Evolutionary conservation across 2,113 vertebrate genomes (phyloP).

Genomic region (Pterophyllum scalare): DNA sequence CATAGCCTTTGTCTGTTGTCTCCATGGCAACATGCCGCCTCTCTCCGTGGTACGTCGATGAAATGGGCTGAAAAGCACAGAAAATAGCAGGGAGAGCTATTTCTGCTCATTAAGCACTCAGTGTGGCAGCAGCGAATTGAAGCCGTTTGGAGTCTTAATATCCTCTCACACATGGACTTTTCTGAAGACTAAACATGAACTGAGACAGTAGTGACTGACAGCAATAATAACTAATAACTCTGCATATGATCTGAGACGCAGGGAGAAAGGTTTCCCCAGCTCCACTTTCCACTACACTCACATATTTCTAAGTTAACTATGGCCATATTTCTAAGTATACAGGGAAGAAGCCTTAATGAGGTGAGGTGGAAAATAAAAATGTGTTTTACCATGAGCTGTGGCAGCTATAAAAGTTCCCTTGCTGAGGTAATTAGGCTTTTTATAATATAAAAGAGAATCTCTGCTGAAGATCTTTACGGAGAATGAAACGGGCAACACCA

Average conservation of each 20-base stretch:
- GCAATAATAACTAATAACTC: not conserved
- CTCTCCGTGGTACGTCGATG: conserved; percentile 52
- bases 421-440: conserved; percentile 34
- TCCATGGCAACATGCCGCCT: conserved; percentile 76
- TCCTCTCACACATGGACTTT: conserved; percentile 4
- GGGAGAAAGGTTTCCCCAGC: not conserved
- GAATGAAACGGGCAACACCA: not conserved
- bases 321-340: conserved; percentile 10
- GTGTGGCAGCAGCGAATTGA: conserved; percentile 50
- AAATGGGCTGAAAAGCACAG: conserved; percentile 41
- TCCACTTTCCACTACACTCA: not conserved
- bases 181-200: conserved; percentile 1
- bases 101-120: conserved; percentile 69
- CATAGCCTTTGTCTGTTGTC: conserved; percentile 73
- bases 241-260: not conserved
- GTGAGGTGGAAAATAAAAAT: conserved; percentile 30
- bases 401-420: conserved; percentile 32
- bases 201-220: not conserved
- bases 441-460: conserved; percentile 32
- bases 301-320: conserved; percentile 37
- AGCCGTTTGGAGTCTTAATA: conserved; percentile 27
- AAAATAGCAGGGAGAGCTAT: conserved; percentile 54
- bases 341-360: conserved; percentile 47
- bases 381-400: conserved; percentile 29
- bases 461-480: conserved; percentile 20